A percentile compares a stretch with the other conserved stretches of the same genome.
phyloP scores from a whole-genome alignment of 1,140 invertebrate species.

The Liolophura sinensis region DNA sequence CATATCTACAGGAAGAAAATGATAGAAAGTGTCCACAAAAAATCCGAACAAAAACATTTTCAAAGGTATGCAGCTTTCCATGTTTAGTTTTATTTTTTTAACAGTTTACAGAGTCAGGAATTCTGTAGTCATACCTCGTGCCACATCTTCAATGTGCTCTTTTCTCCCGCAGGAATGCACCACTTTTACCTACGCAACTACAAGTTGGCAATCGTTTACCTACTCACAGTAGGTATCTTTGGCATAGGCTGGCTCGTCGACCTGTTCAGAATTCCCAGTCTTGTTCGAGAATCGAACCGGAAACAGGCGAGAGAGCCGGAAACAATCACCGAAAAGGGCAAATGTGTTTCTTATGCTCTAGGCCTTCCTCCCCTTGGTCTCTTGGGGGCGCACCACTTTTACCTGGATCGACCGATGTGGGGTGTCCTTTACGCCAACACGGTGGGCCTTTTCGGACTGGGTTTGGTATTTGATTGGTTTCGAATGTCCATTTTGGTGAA shows the following conservation, averaged over 20 bases:
- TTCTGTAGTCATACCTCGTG: no score
- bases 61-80: no score
- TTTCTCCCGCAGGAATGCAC: constrained; percentile 43
- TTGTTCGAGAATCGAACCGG: constrained; percentile 30
- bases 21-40: no score
- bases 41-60: no score
- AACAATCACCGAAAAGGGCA: constrained; percentile 12
- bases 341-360: constrained; percentile 14
- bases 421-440: constrained; percentile 24
- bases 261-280: constrained; percentile 26
- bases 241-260: constrained; percentile 45
- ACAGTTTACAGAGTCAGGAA: no score
- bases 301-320: neutral
- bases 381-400: neutral
- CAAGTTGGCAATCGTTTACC: constrained; percentile 29
- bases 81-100: no score
- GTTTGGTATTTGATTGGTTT: constrained; percentile 22
- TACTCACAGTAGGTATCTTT: constrained; percentile 33
- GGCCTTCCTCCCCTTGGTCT: constrained; percentile 18
- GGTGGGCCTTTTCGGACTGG: constrained; percentile 19
- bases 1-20: no score
- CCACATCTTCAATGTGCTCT: no score
- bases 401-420: constrained; percentile 2
- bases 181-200: constrained; percentile 39
- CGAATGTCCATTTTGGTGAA: constrained; percentile 15